phyloP scores from a whole-genome alignment of 2,113 vertebrate species.

The Pomatostomus ruficeps region DNA sequence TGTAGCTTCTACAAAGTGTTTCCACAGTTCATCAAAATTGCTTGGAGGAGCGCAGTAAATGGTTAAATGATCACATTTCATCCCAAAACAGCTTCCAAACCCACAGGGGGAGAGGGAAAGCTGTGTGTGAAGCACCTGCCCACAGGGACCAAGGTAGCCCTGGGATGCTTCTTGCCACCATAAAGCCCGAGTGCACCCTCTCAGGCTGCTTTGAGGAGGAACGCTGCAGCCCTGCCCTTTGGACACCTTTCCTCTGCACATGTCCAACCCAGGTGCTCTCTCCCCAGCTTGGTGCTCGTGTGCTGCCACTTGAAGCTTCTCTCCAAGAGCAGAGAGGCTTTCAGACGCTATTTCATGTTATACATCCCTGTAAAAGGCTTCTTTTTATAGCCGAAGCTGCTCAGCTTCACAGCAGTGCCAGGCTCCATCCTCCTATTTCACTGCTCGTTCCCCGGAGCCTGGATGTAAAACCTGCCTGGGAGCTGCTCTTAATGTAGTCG shows the following conservation, averaged over 20 bases:
- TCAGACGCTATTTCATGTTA: slow-evolving; percentile 11
- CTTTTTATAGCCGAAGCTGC: slow-evolving; percentile 48
- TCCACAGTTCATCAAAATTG: neutral
- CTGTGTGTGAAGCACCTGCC: neutral
- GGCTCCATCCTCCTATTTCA: neutral
- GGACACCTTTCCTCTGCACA: neutral
- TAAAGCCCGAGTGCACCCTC: accelerated
- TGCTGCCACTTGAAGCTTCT: neutral
- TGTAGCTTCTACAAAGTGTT: neutral
- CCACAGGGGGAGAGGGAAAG: neutral
- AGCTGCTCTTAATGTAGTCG: neutral
- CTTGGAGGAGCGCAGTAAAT: neutral
- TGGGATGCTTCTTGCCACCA: neutral
- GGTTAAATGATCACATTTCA: neutral
- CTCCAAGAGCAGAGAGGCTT: neutral
- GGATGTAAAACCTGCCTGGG: slow-evolving; percentile 23
- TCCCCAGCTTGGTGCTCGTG: neutral
- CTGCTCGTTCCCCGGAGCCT: neutral
- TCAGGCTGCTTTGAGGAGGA: neutral
- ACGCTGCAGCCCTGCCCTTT: neutral
- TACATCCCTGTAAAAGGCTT: neutral
- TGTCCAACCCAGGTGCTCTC: neutral
- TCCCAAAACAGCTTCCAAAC: neutral
- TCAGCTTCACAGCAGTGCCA: slow-evolving; percentile 3
- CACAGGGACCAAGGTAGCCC: neutral